A percentile compares a stretch with the other conserved stretches of the same genome.
These are phyloP conservation scores for Pygoscelis antarcticus DNA, from an alignment of 2,113 vertebrate species.

Conservation along the genomic window DNA sequence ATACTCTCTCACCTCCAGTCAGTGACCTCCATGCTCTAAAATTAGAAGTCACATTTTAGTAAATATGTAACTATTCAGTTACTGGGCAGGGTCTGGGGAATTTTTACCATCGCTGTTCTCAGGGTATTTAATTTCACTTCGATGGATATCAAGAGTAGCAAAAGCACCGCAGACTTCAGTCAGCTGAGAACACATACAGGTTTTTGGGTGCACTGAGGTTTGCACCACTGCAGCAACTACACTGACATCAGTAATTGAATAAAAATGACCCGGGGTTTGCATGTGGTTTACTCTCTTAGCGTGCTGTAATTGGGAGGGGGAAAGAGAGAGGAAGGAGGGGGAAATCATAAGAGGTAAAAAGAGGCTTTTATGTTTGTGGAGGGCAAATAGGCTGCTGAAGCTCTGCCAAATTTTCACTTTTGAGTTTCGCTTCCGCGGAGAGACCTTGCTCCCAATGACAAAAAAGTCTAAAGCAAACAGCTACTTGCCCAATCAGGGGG, in stretches of 20 bases:
- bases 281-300: background rate
- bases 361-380: background rate
- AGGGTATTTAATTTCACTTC: background rate
- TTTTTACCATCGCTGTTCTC: background rate
- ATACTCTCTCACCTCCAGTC: background rate
- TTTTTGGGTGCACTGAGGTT: background rate
- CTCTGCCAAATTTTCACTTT: background rate
- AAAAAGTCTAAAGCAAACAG: background rate
- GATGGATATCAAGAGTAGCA: background rate
- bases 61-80: background rate
- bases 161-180: background rate
- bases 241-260: background rate
- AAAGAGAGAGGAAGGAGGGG: background rate
- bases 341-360: background rate
- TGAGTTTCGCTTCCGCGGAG: background rate
- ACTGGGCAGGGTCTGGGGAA: background rate
- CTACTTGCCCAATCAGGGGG: background rate
- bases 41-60: background rate
- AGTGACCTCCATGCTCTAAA: background rate
- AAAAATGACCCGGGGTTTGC: background rate
- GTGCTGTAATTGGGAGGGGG: background rate
- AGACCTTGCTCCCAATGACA: background rate
- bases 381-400: background rate
- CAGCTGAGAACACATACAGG: background rate
- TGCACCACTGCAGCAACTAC: background rate